Conservation (phyloP, 2,797 vertebrate species). For the Sebastes minor region DNA sequence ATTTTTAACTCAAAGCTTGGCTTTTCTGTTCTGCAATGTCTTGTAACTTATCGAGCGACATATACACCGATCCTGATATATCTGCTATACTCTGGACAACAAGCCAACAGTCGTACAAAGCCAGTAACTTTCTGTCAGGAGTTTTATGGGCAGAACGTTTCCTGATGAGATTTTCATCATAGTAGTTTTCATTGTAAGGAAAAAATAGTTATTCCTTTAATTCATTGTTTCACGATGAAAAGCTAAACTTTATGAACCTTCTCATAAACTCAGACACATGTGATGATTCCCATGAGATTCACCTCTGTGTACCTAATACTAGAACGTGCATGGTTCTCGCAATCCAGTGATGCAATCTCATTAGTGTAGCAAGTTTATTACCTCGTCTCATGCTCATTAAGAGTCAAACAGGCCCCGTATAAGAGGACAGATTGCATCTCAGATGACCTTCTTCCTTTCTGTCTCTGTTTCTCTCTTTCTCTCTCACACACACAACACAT, state of each 20-base stretch:
- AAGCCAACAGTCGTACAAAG: neutral
- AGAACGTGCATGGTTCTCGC: neutral
- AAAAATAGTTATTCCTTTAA: neutral
- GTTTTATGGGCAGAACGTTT: neutral
- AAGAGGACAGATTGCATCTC: conserved; percentile 32
- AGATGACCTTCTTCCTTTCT: conserved; percentile 21
- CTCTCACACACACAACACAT: neutral
- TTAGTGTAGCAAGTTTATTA: conserved; percentile 17
- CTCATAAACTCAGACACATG: neutral
- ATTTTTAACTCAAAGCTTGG: neutral
- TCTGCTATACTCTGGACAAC: neutral
- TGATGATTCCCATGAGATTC: neutral
- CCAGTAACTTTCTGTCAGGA: neutral
- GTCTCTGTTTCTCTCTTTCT: neutral
- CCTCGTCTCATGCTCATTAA: neutral
- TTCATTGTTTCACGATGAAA: neutral
- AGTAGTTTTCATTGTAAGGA: neutral
- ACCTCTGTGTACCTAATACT: neutral
- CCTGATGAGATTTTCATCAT: neutral
- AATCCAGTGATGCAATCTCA: neutral
- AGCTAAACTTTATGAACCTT: neutral
- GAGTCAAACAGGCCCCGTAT: conserved; percentile 9
- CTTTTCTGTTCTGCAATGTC: neutral
- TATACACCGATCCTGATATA: neutral
- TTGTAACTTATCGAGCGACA: neutral